These are phyloP conservation scores for Columba livia DNA, from an alignment of 2,113 vertebrate genomes.

Conservation along the genomic window DNA sequence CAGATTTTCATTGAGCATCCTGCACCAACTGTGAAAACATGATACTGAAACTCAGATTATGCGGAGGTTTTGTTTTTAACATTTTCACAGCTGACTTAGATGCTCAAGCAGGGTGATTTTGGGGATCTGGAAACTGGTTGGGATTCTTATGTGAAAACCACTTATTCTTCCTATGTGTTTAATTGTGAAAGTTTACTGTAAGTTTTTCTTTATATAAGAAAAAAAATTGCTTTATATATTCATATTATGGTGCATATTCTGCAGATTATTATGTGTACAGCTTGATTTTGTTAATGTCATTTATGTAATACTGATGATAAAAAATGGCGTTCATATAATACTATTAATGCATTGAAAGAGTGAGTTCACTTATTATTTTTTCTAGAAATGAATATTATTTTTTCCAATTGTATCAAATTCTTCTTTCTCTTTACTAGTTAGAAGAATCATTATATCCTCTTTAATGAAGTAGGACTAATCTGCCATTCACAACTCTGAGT, in stretches of 20 bases:
- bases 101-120: background rate
- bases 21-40: background rate
- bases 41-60: background rate
- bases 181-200: background rate
- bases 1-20: background rate
- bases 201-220: background rate
- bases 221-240: background rate
- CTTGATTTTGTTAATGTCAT: background rate
- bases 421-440: background rate
- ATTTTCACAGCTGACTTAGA: background rate
- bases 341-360: background rate
- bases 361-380: background rate
- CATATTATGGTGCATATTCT: background rate
- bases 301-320: background rate
- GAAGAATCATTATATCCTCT: background rate
- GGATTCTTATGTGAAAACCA: background rate
- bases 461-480: constrained; percentile 19
- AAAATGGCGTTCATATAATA: background rate
- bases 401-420: background rate
- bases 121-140: background rate
- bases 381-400: background rate
- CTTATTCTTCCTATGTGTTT: background rate
- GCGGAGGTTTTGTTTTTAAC: background rate
- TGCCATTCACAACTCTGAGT: background rate
- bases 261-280: background rate